Evolutionary conservation across 2,888 invertebrate genomes (phyloP), one percentile per base, ranked within the genome.

Genomic region (Nyleta sp.): DNA sequence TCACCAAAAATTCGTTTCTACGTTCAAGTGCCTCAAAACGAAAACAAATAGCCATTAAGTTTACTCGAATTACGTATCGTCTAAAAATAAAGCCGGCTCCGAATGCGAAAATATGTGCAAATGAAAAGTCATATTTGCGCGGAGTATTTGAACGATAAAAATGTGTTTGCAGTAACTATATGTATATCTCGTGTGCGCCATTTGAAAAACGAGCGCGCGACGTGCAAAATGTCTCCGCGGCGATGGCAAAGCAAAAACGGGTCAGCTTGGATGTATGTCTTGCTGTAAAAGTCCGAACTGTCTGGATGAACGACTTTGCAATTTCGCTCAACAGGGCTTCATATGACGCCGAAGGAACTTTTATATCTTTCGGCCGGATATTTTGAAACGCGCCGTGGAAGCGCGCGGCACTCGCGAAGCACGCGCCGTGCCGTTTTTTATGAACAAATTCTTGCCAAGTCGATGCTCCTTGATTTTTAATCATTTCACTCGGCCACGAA

Each of bases 241-340:
- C 44, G 57, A 73, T 64, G 59, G 38, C 38, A 67, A 72, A 72
- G 72, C 46, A 67, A 59, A 72, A 77, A 67, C 72, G 60, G 77
- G 77, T 72, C 71, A 72, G 40, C 50, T 77, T 42, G 72, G 62
- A 77, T 78, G 57, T 68, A 62, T 50, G 57, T 72, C 48, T 68
- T 40, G 68, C 53, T 67, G 71, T 71, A 60, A 77, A 72, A 78
- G 67, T 67, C 72, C 62, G 44, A 78, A 72, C 72, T 46, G 50
- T 67, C 46, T 67, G 53, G 38, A 73, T 68, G 48, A 78, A 68
- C 68, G 71, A 72, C 72, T 72, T 59, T 65, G 72, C 72, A 72
- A 72, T 72, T 72, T 72, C 50, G 72, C 40, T 57, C 71, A 77
- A 72, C 65, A 62, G 55, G 52, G 48, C 48, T 38, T 77, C 42